Evolutionary conservation across 2,888 invertebrate species (phyloP).

Genomic region (Chrysolina oricalcia): DNA sequence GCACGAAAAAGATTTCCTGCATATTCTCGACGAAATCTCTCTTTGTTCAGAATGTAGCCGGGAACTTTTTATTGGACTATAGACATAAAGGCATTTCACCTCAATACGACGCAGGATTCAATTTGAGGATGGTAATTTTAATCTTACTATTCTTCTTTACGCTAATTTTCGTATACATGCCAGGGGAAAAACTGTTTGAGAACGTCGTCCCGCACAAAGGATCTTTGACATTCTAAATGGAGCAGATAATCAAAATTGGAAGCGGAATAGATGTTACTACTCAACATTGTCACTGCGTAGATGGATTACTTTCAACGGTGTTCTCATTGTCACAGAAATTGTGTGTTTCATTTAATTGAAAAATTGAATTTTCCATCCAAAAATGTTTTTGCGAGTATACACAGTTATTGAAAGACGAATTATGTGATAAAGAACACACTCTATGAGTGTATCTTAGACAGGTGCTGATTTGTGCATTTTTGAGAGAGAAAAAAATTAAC

Average conservation of each 20-base stretch:
- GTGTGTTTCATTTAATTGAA: too few relatives aligned
- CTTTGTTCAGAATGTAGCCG: conserved; percentile 45
- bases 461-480: too few relatives aligned
- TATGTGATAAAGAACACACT: too few relatives aligned
- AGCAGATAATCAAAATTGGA: not conserved
- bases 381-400: too few relatives aligned
- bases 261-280: too few relatives aligned
- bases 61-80: conserved; percentile 45
- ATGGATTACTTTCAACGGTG: too few relatives aligned
- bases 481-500: too few relatives aligned
- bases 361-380: too few relatives aligned
- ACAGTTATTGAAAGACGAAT: too few relatives aligned
- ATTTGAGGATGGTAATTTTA: conserved; percentile 48
- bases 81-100: conserved; percentile 43
- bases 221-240: conserved; percentile 22
- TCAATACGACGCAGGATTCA: conserved; percentile 47
- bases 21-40: conserved; percentile 35
- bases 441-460: too few relatives aligned
- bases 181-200: conserved; percentile 38
- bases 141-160: conserved; percentile 46
- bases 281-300: too few relatives aligned
- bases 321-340: too few relatives aligned
- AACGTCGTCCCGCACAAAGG: conserved; percentile 16
- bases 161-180: conserved; percentile 47
- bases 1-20: conserved; percentile 43